Evolutionary conservation across 2,797 vertebrate species (phyloP), one percentile per base, ranked within the genome.

Genomic region (Chanos chanos): DNA sequence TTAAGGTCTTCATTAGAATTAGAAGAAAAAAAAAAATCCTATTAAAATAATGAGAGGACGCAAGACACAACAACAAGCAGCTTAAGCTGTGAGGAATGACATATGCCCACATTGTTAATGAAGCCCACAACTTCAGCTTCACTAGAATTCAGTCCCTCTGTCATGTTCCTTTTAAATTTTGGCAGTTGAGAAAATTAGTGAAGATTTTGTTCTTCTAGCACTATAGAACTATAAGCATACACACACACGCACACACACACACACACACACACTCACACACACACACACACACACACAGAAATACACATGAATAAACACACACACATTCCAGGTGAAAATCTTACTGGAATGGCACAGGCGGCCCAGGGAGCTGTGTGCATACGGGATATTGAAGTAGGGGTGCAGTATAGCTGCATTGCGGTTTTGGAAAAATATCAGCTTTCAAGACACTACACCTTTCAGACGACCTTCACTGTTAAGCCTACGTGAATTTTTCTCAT

Each of bases 1-100:
- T 73, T 19, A 3, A 30, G 69, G 47, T 34, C 52, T 25, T 28
- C 9, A 37, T 10, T n/a, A 18, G 8, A 43, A 24, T 28, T 70
- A n/a, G 22, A 4, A 27, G 24, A n/a, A 41, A 30, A 39, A 3
- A 51, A n/a, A n/a, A n/a, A n/a, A n/a, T n/a, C n/a, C n/a, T n/a
- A n/a, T n/a, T n/a, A n/a, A 72, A 50, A 12, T 21, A 43, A 44
- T 31, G 30, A 41, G 27, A 56, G 9, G 30, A 30, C 5, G 13
- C 9, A 9, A n/a, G 16, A 18, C 15, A 13, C 27, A 16, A 15
- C 44, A 16, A 56, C 10, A 40, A 56, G 43, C 15, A 56, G 22
- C 4, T 25, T 8, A 7, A 8, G 27, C 19, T 7, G 10, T 5
- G 13, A 21, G 25, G 56, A 40, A 43, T 43, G 18, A 43, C 40